A percentile compares a stretch with the other conserved stretches of the same genome.
Evolutionary conservation across 1,140 invertebrate genomes (phyloP).

Genomic region (Megalopta genalis): DNA sequence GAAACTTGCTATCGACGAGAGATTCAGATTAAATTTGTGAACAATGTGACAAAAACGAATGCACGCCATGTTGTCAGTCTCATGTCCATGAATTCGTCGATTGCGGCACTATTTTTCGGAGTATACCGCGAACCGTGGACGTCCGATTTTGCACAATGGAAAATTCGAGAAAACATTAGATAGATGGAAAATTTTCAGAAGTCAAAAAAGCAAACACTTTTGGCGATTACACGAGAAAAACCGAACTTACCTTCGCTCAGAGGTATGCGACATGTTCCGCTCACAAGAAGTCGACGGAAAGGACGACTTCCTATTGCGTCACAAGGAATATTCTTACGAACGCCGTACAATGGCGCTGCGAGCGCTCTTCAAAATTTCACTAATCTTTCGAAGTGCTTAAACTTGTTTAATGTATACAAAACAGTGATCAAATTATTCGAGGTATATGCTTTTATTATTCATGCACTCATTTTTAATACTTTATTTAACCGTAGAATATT

Average conservation of each 20-base stretch:
- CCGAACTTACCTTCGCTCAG: conserved; percentile 86
- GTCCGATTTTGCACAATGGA: not conserved
- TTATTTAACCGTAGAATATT: conserved; percentile 19
- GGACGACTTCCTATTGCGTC: conserved; percentile 80
- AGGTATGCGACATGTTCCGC: conserved; percentile 88
- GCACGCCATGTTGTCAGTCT: conserved; percentile 87
- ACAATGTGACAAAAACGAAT: conserved; percentile 75
- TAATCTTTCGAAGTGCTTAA: not conserved
- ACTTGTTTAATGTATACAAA: not conserved
- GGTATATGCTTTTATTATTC: not conserved
- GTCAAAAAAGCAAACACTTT: conserved; percentile 11
- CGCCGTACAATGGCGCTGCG: conserved; percentile 54
- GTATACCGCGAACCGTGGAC: conserved; percentile 13
- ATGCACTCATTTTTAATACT: not conserved
- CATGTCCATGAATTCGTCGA: conserved; percentile 74
- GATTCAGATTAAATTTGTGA: conserved; percentile 24
- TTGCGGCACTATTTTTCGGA: conserved; percentile 45
- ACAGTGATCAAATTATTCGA: not conserved
- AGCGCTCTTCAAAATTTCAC: conserved; percentile 25
- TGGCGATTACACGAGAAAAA: conserved; percentile 54
- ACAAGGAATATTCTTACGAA: conserved; percentile 64
- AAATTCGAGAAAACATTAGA: not conserved
- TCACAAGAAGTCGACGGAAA: conserved; percentile 86
- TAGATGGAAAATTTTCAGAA: not conserved
- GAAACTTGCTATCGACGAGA: not conserved